Evolutionary conservation across 23 tunicate species (phyloP).

Genomic region (Trididemnum nubilum): DNA sequence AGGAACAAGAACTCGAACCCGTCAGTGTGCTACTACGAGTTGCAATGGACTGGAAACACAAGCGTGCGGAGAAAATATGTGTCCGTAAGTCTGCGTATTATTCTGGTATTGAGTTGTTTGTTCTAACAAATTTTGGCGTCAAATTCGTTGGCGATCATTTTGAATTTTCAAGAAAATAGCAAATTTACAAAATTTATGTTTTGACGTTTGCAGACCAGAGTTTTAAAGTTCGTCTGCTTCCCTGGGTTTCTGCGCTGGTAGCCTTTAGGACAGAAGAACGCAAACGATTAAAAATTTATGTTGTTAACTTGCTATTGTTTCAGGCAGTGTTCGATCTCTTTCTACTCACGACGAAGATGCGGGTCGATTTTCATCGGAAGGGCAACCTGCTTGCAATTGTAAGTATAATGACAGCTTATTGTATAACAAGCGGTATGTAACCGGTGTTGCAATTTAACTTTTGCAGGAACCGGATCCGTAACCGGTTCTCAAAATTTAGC

Average conservation of each 20-base stretch:
- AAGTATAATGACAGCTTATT: too few relatives aligned
- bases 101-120: background rate
- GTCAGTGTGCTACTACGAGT: background rate
- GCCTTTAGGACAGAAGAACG: too few relatives aligned
- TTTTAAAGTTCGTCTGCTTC: too few relatives aligned
- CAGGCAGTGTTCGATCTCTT: background rate
- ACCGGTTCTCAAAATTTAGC: too few relatives aligned
- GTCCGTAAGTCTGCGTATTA: constrained; percentile 30
- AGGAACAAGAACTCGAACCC: constrained; percentile 18
- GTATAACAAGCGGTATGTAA: background rate
- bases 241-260: too few relatives aligned
- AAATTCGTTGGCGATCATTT: background rate
- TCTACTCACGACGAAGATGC: background rate
- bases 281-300: too few relatives aligned
- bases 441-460: background rate
- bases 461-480: too few relatives aligned
- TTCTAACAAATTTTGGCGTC: background rate
- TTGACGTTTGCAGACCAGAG: too few relatives aligned
- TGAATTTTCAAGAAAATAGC: too few relatives aligned
- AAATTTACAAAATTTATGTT: background rate
- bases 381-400: background rate
- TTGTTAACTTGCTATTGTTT: too few relatives aligned
- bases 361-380: background rate
- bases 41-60: background rate
- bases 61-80: background rate